A percentile compares a stretch with the other conserved stretches of the same genome.
Evolutionary conservation across 2,888 invertebrate genomes (phyloP).

Genomic region (Netelia inedita): DNA sequence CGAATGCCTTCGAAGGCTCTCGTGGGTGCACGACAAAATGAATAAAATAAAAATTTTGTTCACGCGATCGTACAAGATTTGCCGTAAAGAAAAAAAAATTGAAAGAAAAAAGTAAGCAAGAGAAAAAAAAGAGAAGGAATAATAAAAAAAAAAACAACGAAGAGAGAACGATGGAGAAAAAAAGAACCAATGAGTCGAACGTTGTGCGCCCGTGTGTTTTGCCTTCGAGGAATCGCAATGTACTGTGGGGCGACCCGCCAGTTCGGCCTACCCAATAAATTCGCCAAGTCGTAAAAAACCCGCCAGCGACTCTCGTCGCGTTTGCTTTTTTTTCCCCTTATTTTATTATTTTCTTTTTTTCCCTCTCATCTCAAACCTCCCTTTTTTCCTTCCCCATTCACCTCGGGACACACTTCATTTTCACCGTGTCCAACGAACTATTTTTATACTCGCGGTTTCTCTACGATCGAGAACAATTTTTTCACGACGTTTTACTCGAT

Average conservation of each 20-base stretch:
- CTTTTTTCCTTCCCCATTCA: conserved; percentile 33
- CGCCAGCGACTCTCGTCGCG: conserved; percentile 70
- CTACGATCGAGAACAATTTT: background rate
- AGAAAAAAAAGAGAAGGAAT: conserved; percentile 15
- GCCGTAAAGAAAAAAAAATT: conserved; percentile 34
- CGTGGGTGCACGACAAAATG: conserved; percentile 46
- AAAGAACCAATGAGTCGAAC: conserved; percentile 50
- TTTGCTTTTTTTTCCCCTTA: conserved; percentile 55
- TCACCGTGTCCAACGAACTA: conserved; percentile 42
- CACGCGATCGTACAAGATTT: conserved; percentile 60
- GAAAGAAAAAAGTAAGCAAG: conserved; percentile 35
- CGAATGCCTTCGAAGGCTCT: conserved; percentile 38
- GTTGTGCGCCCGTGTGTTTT: conserved; percentile 70
- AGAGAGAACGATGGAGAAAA: conserved; percentile 6
- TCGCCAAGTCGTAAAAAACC: conserved; percentile 81
- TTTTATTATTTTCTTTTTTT: conserved; percentile 36
- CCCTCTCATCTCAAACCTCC: background rate
- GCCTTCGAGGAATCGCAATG: conserved; percentile 81
- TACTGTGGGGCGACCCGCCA: conserved; percentile 79
- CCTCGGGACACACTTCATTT: conserved; percentile 63
- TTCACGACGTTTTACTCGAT: background rate
- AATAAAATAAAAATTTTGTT: conserved; percentile 45
- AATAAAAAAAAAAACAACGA: conserved; percentile 6
- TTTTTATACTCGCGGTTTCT: background rate
- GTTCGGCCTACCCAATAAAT: conserved; percentile 81